These are phyloP conservation scores for Calameuta idolon DNA, from an alignment of 2,888 invertebrate genomes.

Conservation along the genomic window DNA sequence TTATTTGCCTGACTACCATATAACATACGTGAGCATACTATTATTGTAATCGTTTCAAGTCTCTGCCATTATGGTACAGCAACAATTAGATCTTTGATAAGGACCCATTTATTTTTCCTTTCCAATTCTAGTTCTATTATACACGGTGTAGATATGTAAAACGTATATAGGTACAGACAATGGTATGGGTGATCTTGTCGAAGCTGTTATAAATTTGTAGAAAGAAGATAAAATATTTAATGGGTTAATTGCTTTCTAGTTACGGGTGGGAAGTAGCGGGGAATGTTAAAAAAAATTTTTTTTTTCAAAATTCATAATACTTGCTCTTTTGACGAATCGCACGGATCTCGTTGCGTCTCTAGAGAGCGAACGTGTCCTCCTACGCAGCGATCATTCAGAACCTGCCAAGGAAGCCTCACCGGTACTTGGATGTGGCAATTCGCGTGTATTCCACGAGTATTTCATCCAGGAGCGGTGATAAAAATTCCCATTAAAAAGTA, in stretches of 20 bases:
- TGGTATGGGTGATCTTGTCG: background rate
- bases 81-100: background rate
- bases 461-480: constrained; percentile 19
- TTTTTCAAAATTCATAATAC: background rate
- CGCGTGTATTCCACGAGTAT: background rate
- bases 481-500: constrained; percentile 31
- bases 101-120: background rate
- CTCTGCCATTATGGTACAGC: background rate
- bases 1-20: background rate
- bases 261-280: background rate
- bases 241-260: background rate
- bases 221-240: background rate
- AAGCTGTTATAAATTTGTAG: background rate
- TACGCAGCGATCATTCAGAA: constrained; percentile 8
- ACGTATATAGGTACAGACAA: background rate
- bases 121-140: background rate
- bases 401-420: background rate
- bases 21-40: background rate
- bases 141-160: background rate
- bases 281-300: background rate
- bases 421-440: background rate
- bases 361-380: background rate
- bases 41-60: background rate
- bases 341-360: background rate
- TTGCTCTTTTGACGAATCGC: background rate